Evolutionary conservation across 1,140 invertebrate genomes (phyloP), one percentile per base, ranked within the genome.

Genomic region (Calosoma granatense): DNA sequence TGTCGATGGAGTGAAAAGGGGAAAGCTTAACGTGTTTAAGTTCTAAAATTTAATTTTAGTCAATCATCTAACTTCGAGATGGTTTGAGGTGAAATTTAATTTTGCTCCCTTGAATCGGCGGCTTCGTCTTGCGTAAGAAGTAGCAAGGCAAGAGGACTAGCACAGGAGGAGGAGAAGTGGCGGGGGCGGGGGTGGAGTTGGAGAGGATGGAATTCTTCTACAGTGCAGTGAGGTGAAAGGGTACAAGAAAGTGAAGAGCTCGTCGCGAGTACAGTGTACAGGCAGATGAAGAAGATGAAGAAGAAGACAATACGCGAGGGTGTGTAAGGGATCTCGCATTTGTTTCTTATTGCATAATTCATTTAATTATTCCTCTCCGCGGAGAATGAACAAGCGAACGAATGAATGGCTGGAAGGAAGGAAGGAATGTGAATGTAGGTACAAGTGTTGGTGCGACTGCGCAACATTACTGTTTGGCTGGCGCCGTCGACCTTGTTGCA

Each of bases 21-120:
- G 58, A 65, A 64, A 66, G 64, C 62, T 65, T 65, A 66, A 64
- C 65, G 65, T 66, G 63, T 68, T 68, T 68, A 69, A 69, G 61
- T 70, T 70, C 65, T 67, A 66, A 67, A 67, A 70, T 70, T 69
- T 69, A 70, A 69, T 70, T 70, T 68, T 63, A 67, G 65, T 67
- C 66, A 67, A 67, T 70, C 67, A 68, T 65, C 63, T 61, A 64
- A 63, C 60, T 63, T 63, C 54, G 60, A 62, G 61, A 65, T 60
- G 62, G 59, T 63, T 62, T 64, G 65, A 63, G 64, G 59, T 65
- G 58, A 62, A 66, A 67, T 66, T 66, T 64, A 66, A 66, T 66
- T 66, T 66, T 52, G 63, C 14, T 17, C 17, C 58, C 26, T 36
- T 36, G 26, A 36, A 36, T 36, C 26, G 26, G n/a, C n/a, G n/a